These are phyloP conservation scores for Bombus difficillimus DNA, from an alignment of 1,140 invertebrate species.

Conservation along the genomic window DNA sequence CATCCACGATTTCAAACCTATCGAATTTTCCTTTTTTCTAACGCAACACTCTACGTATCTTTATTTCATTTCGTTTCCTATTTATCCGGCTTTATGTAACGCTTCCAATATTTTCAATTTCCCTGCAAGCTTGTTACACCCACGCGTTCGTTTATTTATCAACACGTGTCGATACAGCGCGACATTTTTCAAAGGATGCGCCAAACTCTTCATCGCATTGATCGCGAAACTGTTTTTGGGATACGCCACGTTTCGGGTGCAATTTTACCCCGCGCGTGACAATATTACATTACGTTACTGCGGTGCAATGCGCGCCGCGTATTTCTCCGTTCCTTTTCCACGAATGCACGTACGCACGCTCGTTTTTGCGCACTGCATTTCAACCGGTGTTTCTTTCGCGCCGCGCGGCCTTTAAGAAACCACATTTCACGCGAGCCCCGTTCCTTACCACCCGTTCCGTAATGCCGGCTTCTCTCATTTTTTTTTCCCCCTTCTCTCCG, in stretches of 20 bases:
- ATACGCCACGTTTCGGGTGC: neutral
- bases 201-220: neutral
- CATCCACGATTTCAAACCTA: too few relatives aligned
- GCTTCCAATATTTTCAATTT: neutral
- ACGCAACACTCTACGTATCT: neutral
- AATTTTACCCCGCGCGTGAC: constrained; percentile 31
- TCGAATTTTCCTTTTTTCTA: neutral
- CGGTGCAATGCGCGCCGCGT: constrained; percentile 1
- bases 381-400: constrained; percentile 21
- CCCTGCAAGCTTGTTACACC: too few relatives aligned
- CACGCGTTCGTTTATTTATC: neutral
- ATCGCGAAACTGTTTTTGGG: neutral
- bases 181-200: neutral
- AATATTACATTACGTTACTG: constrained; percentile 21
- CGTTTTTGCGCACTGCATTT: neutral
- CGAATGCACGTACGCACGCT: neutral
- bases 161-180: neutral
- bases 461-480: neutral
- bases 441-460: neutral
- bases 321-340: constrained; percentile 14
- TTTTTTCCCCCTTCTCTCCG: neutral
- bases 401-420: neutral
- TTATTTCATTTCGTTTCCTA: neutral
- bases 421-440: constrained; percentile 25
- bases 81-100: neutral